Base-by-base conservation (phyloP, 2,113 vertebrate genomes). In the Bujurquina vittata region DNA sequence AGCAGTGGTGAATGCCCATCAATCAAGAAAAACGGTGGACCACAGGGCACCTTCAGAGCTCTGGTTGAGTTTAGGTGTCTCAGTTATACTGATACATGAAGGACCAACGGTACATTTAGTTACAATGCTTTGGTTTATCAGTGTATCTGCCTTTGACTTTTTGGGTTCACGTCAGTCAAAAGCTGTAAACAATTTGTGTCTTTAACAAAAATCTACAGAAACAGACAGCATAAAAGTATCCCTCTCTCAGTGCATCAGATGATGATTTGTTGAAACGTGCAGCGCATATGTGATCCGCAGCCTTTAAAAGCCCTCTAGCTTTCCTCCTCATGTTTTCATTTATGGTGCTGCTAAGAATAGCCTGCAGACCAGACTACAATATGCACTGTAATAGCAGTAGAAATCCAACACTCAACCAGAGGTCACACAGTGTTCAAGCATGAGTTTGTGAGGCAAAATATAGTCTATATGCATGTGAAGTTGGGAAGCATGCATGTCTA, bases 341-440 rank as follows among this genome's bases (percentile, higher is more conserved):
- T 46, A 79, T 49, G 33, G 59, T 10, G 1, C 12, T 40, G 73
- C 88, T 87, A 83, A 84, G 56, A 88, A 93, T 91, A 89, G 76
- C 54, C 40, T 12, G 60, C 75, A 83, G 79, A 88, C 80, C 5
- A 80, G 81, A 85, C 78, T 62, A 86, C 84, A 93, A 88, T 85
- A 78, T 91, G 82, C 75, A 62, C 74, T 76, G 84, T 87, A 86
- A 81, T 49, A 23, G 85, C 77, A 80, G 80, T 20, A 84, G 88
- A 89, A 85, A 90, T 69, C 49, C 83, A 69, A 87, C 49, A 85
- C 63, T 37, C 12, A 73, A 43, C 37, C 40, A 63, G 88, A 83
- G 77, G 90, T 87, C 81, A 79, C 4, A 23, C 33, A 61, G 62
- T 40, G 55, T 80, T 60, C 77, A 52, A 40, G 62, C 80, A 61